Percentiles rank a stretch among this genome's conserved stretches.
phyloP scores from a whole-genome alignment of 2,797 vertebrate species.

The Rhodeus uyekii region DNA sequence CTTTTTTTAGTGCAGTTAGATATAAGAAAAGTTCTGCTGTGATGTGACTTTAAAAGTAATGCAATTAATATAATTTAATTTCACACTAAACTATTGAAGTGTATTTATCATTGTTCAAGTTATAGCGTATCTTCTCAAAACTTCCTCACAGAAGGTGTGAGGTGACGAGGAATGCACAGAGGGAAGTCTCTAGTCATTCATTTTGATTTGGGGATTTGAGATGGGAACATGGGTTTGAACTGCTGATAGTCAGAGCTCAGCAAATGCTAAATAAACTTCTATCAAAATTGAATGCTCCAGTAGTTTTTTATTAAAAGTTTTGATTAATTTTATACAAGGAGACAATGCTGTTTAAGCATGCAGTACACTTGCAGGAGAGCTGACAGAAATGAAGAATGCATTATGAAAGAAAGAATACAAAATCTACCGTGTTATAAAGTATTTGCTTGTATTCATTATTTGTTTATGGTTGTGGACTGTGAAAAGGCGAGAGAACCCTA shows the following conservation, averaged over 20 bases:
- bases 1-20: too few species aligned
- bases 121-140: not conserved
- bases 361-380: slow-evolving; percentile 39
- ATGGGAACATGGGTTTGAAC: slow-evolving; percentile 40
- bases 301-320: slow-evolving; percentile 67
- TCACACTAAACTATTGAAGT: not conserved
- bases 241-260: slow-evolving; percentile 33
- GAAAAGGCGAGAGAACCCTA: slow-evolving; percentile 10
- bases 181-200: not conserved
- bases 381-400: slow-evolving; percentile 2
- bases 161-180: not conserved
- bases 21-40: too few species aligned
- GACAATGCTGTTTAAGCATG: slow-evolving; percentile 67
- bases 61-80: too few species aligned
- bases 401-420: slow-evolving; percentile 30
- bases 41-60: too few species aligned
- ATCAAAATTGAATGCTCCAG: slow-evolving; percentile 69
- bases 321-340: slow-evolving; percentile 70
- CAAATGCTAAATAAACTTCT: slow-evolving; percentile 59
- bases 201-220: slow-evolving; percentile 5
- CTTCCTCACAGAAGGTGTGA: not conserved
- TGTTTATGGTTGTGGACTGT: not conserved
- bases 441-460: slow-evolving; percentile 10
- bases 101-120: not conserved
- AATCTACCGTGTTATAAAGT: not conserved